phyloP scores from a whole-genome alignment of 2,797 vertebrate genomes.

The Odontamblyopus rebecca region DNA sequence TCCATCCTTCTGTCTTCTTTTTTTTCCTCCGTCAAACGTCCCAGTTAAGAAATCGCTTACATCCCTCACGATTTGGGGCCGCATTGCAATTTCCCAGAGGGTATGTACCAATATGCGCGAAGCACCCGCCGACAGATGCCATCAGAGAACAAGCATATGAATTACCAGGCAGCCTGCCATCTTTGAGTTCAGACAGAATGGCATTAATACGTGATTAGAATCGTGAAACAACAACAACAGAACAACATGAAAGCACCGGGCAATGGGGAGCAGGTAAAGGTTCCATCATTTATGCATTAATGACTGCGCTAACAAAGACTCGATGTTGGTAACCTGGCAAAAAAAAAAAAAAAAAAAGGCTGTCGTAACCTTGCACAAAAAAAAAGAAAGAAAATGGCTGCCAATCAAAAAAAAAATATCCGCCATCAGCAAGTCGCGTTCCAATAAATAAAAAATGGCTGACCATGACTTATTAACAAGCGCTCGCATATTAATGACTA shows the following conservation, averaged over 20 bases:
- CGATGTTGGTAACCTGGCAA: conserved; percentile 47
- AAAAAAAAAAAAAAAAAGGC: conserved; percentile 76
- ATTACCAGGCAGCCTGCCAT: conserved; percentile 87
- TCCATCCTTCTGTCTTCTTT: conserved; percentile 15
- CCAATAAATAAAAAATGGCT: conserved; percentile 82
- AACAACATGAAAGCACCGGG: conserved; percentile 86
- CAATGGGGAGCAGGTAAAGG: conserved; percentile 87
- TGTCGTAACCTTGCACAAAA: conserved; percentile 54
- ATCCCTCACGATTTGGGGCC: conserved; percentile 81
- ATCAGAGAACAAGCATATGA: conserved; percentile 88
- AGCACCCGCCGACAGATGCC: conserved; percentile 87
- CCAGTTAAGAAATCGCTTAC: conserved; percentile 86
- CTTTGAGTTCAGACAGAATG: conserved; percentile 86
- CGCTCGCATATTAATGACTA: conserved; percentile 78
- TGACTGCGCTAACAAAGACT: conserved; percentile 85
- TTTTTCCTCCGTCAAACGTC: conserved; percentile 75
- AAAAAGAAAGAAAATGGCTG: conserved; percentile 76
- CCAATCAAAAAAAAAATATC: neutral
- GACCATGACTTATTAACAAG: conserved; percentile 84
- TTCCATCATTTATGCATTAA: conserved; percentile 87
- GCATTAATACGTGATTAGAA: conserved; percentile 86
- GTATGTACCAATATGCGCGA: conserved; percentile 85
- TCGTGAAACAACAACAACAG: conserved; percentile 84
- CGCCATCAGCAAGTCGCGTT: conserved; percentile 80
- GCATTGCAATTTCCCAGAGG: conserved; percentile 83